Conservation (phyloP, 2,888 invertebrate genomes). For the Drosophila kuntzei region DNA sequence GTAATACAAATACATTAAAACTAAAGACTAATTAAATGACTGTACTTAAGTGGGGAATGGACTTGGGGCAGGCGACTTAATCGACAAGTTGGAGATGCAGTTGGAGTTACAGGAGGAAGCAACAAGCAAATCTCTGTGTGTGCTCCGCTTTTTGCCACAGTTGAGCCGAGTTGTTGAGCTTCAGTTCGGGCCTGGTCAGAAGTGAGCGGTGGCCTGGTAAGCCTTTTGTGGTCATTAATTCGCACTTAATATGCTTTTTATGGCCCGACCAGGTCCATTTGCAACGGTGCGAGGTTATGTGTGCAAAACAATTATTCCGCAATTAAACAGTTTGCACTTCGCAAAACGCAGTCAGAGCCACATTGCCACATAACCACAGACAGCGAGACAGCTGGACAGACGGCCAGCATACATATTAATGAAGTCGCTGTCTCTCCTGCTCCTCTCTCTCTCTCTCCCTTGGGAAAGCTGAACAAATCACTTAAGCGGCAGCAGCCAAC, state of each 20-base stretch:
- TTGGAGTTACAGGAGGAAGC: neutral
- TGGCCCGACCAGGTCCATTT: slow-evolving; percentile 67
- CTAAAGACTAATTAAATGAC: slow-evolving; percentile 80
- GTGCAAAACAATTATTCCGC: slow-evolving; percentile 82
- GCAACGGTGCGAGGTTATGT: slow-evolving; percentile 80
- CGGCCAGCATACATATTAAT: slow-evolving; percentile 73
- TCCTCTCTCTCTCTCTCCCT: slow-evolving; percentile 23
- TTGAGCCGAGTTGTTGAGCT: slow-evolving; percentile 3
- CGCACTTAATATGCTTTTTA: slow-evolving; percentile 82
- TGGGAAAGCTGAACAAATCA: slow-evolving; percentile 76
- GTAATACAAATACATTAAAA: slow-evolving; percentile 81
- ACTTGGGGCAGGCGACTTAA: slow-evolving; percentile 68
- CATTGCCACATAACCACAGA: slow-evolving; percentile 24
- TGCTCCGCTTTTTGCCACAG: slow-evolving; percentile 68
- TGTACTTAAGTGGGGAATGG: slow-evolving; percentile 71
- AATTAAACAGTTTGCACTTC: slow-evolving; percentile 82
- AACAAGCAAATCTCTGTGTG: slow-evolving; percentile 25
- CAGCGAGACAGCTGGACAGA: slow-evolving; percentile 2
- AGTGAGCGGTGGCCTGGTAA: slow-evolving; percentile 44
- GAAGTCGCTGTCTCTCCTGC: slow-evolving; percentile 45
- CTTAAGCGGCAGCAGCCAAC: slow-evolving; percentile 68
- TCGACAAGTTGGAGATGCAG: slow-evolving; percentile 44
- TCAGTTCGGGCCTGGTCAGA: slow-evolving; percentile 31
- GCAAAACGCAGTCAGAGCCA: slow-evolving; percentile 51
- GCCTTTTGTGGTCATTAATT: slow-evolving; percentile 81